Conservation (phyloP, 1,140 invertebrate genomes). For the Rhagoletis zephyria region DNA sequence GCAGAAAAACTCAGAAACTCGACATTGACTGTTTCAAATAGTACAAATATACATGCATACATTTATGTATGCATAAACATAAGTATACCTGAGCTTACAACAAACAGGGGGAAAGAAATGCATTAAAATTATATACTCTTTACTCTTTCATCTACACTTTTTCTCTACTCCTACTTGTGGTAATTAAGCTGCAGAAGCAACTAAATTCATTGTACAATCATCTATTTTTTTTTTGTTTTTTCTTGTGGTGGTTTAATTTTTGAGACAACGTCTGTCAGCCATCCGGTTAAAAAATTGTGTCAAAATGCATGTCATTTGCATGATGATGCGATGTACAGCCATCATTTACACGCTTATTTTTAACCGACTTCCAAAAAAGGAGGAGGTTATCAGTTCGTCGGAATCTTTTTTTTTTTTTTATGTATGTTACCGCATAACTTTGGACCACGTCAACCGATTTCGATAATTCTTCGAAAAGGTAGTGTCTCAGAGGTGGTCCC, state of each 20-base stretch:
- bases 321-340: background rate
- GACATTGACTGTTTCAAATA: too few relatives aligned
- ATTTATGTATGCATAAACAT: background rate
- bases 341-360: background rate
- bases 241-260: background rate
- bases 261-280: background rate
- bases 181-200: background rate
- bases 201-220: background rate
- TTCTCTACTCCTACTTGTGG: background rate
- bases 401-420: too few relatives aligned
- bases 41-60: too few relatives aligned
- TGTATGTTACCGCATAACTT: too few relatives aligned
- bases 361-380: too few relatives aligned
- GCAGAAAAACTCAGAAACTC: too few relatives aligned
- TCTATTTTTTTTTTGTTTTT: background rate
- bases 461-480: too few relatives aligned
- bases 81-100: background rate
- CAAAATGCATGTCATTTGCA: slow-evolving; percentile 1
- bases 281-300: background rate
- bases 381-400: too few relatives aligned
- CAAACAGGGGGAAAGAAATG: background rate
- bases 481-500: too few relatives aligned
- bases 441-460: too few relatives aligned
- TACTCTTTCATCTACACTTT: background rate
- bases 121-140: background rate